Evolutionary conservation across 2,888 invertebrate species (phyloP), one percentile per base, ranked within the genome.

Genomic region (Campaea margaritaria): DNA sequence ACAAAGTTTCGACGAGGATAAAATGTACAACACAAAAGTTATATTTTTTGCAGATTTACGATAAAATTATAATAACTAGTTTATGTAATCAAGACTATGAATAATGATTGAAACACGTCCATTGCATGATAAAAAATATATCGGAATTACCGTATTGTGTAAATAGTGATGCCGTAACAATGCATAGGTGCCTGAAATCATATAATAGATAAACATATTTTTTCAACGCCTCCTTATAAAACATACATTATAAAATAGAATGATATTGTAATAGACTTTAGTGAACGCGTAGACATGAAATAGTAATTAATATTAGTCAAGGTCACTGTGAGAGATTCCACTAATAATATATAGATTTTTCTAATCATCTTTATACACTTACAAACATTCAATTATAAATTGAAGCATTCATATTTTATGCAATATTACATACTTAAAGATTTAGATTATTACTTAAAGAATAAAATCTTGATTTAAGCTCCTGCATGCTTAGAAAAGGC

Each of bases 21-120:
- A 72, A 81, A 80, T 82, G 81, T 85, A 86, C 80, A 85, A 86
- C 80, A 83, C 78, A 82, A 82, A 85, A 79, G 81, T 82, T 85
- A 87, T 90, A 90, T 91, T 91, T 91, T 91, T 90, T 87, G 87
- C 90, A 88, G 85, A 85, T 90, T 83, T 90, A 90, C 78, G 85
- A 82, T 78, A 77, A 78, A 54, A 66, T 67, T 31, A 58, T 60
- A 76, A 73, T 79, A 83, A 71, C 65, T 76, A 81, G 74, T 80
- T 81, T 83, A 82, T 78, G 75, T 78, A 80, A 79, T 76, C 75
- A 79, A 82, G 75, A 84, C 78, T 82, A 81, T 79, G 75, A 78
- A 66, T 73, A 71, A 72, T 73, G 73, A 70, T 75, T 76, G 66
- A 73, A 85, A 86, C 83, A 87, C 90, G 89, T 90, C 89, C 90